These are phyloP conservation scores for Eutolmus rufibarbis DNA, from an alignment of 2,888 invertebrate species.

Conservation along the genomic window DNA sequence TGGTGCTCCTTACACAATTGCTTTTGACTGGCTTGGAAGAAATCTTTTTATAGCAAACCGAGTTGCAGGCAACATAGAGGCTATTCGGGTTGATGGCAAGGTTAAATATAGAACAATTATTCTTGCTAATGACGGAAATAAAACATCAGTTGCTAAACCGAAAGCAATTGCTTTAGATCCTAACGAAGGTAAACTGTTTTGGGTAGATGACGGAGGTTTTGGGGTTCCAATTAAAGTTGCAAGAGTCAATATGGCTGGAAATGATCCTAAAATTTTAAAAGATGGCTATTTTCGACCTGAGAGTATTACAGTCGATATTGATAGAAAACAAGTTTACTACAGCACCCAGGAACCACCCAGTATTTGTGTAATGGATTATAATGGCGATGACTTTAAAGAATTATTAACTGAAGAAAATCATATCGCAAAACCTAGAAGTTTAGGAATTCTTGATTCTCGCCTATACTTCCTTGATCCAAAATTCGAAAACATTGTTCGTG, in stretches of 20 bases:
- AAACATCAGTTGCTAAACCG: slow-evolving; percentile 85
- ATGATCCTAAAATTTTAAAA: slow-evolving; percentile 75
- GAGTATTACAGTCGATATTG: slow-evolving; percentile 84
- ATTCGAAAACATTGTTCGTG: slow-evolving; percentile 87
- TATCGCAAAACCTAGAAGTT: slow-evolving; percentile 79
- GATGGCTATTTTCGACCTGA: slow-evolving; percentile 78
- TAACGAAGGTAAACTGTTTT: slow-evolving; percentile 90
- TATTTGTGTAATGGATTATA: slow-evolving; percentile 74
- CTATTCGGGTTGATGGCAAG: slow-evolving; percentile 85
- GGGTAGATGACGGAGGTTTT: slow-evolving; percentile 94
- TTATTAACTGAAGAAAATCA: slow-evolving; percentile 75
- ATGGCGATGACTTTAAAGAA: slow-evolving; percentile 73
- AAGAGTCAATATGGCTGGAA: slow-evolving; percentile 93
- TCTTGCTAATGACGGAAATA: slow-evolving; percentile 87
- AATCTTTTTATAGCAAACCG: slow-evolving; percentile 94
- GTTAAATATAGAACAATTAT: slow-evolving; percentile 83
- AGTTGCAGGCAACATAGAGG: slow-evolving; percentile 88
- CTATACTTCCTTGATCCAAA: slow-evolving; percentile 88
- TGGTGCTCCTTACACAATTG: slow-evolving; percentile 88
- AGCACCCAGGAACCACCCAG: slow-evolving; percentile 79
- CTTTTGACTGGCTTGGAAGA: slow-evolving; percentile 96
- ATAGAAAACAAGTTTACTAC: slow-evolving; percentile 86
- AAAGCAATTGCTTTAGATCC: slow-evolving; percentile 90
- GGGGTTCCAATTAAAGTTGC: slow-evolving; percentile 90
- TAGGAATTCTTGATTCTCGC: slow-evolving; percentile 81